phyloP scores from a whole-genome alignment of 2,888 invertebrate genomes.

The Tricholauxania praeusta region DNA sequence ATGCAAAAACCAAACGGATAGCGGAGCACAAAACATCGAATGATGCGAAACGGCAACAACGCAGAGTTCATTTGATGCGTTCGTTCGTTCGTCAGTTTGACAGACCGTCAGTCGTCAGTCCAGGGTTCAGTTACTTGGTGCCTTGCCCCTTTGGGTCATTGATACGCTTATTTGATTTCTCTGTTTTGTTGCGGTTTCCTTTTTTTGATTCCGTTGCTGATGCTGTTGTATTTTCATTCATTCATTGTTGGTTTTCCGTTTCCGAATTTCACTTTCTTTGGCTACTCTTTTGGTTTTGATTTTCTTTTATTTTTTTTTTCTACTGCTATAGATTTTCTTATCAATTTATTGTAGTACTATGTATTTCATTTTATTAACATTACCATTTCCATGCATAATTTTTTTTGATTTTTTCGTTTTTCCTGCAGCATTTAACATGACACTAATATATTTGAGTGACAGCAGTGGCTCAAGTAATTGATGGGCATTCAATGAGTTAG shows the following conservation, averaged over 20 bases:
- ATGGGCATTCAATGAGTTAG: too few relatives aligned
- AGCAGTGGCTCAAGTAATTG: too few relatives aligned
- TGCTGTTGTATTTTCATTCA: not conserved
- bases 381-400: too few relatives aligned
- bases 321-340: too few relatives aligned
- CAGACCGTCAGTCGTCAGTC: not conserved
- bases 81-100: too few relatives aligned
- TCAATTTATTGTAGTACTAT: too few relatives aligned
- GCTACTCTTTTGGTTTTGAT: not conserved
- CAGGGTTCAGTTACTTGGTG: not conserved
- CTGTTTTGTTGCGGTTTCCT: not conserved
- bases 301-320: too few relatives aligned
- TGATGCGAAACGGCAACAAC: slow-evolving; percentile 2
- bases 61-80: too few relatives aligned
- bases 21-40: not conserved
- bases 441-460: too few relatives aligned
- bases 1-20: slow-evolving; percentile 4
- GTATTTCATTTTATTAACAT: too few relatives aligned
- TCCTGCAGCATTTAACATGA: too few relatives aligned
- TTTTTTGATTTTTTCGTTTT: too few relatives aligned
- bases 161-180: slow-evolving; percentile 6
- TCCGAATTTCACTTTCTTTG: slow-evolving; percentile 1
- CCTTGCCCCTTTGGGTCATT: not conserved
- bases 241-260: slow-evolving; percentile 27
- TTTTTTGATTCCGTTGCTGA: slow-evolving; percentile 11